These are phyloP conservation scores for Diaperis boleti DNA, from an alignment of 2,888 invertebrate species.

Conservation along the genomic window DNA sequence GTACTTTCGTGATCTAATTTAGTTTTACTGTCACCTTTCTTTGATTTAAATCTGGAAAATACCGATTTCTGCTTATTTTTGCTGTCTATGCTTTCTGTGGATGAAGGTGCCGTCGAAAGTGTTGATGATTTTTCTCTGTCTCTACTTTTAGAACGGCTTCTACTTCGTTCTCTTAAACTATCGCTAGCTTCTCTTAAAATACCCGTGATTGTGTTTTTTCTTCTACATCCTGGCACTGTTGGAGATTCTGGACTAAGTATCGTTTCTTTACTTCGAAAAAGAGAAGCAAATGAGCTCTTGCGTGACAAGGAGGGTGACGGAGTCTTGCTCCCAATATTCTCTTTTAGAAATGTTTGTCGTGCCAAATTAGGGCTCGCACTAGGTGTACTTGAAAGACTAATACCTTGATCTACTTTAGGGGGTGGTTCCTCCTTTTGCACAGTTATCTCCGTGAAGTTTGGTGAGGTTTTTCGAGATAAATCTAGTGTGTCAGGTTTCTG, in stretches of 20 bases:
- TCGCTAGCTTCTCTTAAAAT: constrained; percentile 63
- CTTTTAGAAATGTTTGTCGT: constrained; percentile 57
- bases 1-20: constrained; percentile 61
- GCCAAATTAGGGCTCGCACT: constrained; percentile 68
- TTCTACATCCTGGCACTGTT: constrained; percentile 60
- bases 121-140: constrained; percentile 67
- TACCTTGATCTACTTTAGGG: constrained; percentile 45
- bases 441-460: constrained; percentile 38
- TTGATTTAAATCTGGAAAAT: constrained; percentile 76
- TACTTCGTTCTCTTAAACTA: constrained; percentile 59
- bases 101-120: constrained; percentile 69
- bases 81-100: constrained; percentile 64
- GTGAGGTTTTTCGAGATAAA: constrained; percentile 57
- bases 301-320: constrained; percentile 83
- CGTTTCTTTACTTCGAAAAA: constrained; percentile 81
- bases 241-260: constrained; percentile 75
- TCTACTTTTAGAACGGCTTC: constrained; percentile 74
- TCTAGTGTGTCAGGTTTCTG: constrained; percentile 75
- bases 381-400: constrained; percentile 57
- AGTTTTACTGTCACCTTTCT: constrained; percentile 67
- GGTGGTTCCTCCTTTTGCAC: constrained; percentile 44
- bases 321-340: constrained; percentile 61
- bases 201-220: constrained; percentile 61
- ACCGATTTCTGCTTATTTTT: constrained; percentile 74
- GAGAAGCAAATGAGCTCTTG: constrained; percentile 84